Evolutionary conservation across 2,113 vertebrate species (phyloP).

Genomic region (Pseudolaguvia tuberculata): DNA sequence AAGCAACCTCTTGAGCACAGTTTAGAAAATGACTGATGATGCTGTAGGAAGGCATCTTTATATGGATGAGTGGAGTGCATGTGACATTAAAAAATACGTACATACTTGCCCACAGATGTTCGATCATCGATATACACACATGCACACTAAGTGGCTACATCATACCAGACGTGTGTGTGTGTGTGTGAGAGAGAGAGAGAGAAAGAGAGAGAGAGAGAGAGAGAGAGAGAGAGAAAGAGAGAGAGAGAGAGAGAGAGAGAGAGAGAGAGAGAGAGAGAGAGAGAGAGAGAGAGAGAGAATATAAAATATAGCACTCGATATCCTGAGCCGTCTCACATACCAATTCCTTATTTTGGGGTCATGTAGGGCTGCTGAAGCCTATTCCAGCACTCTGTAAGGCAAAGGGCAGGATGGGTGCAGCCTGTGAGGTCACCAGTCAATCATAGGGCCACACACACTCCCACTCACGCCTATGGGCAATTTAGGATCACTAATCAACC

Average conservation of each 20-base stretch:
- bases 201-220: conserved; percentile 17
- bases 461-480: no score
- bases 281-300: conserved; percentile 14
- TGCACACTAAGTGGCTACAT: conserved; percentile 18
- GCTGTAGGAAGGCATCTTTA: background rate
- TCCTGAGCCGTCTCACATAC: no score
- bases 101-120: conserved; percentile 31
- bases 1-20: background rate
- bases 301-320: no score
- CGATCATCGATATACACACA: background rate
- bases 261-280: conserved; percentile 9
- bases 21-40: background rate
- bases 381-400: no score
- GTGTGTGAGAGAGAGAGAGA: conserved; percentile 31
- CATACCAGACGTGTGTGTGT: conserved; percentile 4
- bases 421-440: no score
- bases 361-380: no score
- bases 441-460: no score
- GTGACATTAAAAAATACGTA: background rate
- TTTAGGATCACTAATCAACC: no score
- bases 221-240: conserved; percentile 11
- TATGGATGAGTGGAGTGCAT: background rate
- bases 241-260: conserved; percentile 14
- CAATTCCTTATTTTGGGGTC: no score
- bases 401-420: no score